Evolutionary conservation across 2,888 invertebrate genomes (phyloP).

Genomic region (Diarsia rubi): DNA sequence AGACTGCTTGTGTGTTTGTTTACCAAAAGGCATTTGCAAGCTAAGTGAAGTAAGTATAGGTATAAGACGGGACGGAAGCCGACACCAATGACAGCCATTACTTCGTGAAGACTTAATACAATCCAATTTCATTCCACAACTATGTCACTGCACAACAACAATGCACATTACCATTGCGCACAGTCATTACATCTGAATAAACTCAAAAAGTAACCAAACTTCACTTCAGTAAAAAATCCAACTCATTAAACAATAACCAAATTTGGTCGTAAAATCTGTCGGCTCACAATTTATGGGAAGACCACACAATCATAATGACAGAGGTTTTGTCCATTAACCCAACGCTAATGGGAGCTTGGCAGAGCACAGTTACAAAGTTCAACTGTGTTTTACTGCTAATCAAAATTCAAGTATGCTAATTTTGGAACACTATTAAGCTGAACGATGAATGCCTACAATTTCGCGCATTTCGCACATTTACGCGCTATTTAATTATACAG

Average conservation of each 20-base stretch:
- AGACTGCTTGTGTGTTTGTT: neutral
- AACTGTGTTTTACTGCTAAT: conserved; percentile 85
- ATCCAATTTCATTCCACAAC: neutral
- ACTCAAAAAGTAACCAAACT: conserved; percentile 32
- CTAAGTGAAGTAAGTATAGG: too few species aligned
- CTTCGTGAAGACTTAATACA: neutral
- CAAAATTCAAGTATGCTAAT: conserved; percentile 89
- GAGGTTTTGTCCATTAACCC: conserved; percentile 85
- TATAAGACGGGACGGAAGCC: too few species aligned
- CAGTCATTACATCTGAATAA: conserved; percentile 22
- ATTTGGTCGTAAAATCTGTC: conserved; percentile 75
- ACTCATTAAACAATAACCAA: conserved; percentile 73
- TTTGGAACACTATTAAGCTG: conserved; percentile 80
- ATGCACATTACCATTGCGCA: conserved; percentile 1
- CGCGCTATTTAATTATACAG: conserved; percentile 70
- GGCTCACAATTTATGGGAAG: conserved; percentile 76
- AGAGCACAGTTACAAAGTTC: conserved; percentile 75
- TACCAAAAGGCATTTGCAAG: neutral
- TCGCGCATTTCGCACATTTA: conserved; percentile 65
- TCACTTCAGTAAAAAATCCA: conserved; percentile 54
- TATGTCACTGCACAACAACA: neutral
- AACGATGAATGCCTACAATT: conserved; percentile 66
- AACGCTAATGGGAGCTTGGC: conserved; percentile 77
- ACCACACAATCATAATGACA: conserved; percentile 75
- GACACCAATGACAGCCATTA: too few species aligned